phyloP scores from a whole-genome alignment of 2,888 invertebrate genomes.

The Salticus scenicus region DNA sequence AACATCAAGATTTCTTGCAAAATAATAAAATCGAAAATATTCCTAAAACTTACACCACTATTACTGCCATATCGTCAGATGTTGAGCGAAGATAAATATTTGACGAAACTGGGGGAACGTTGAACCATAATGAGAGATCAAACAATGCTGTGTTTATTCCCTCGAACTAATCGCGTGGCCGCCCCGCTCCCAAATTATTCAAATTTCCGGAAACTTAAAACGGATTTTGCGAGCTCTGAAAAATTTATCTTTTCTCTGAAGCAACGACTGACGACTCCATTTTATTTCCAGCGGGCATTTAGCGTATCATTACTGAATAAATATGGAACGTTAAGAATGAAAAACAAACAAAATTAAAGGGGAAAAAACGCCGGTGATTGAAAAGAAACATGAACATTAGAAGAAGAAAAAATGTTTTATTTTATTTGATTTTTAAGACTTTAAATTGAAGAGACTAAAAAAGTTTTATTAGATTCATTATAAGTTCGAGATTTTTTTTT shows the following conservation, averaged over 20 bases:
- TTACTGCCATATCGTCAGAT: too few relatives aligned
- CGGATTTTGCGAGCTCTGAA: slow-evolving; percentile 42
- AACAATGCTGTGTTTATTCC: slow-evolving; percentile 4
- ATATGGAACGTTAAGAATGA: not conserved
- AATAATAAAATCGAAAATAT: too few relatives aligned
- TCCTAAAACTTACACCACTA: too few relatives aligned
- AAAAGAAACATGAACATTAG: too few relatives aligned
- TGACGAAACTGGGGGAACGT: not conserved
- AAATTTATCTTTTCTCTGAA: slow-evolving; percentile 49
- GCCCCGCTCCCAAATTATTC: slow-evolving; percentile 49
- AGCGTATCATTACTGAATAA: not conserved
- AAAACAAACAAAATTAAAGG: not conserved
- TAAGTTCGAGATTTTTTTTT: too few relatives aligned
- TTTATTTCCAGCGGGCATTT: not conserved
- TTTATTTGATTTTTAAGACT: too few relatives aligned
- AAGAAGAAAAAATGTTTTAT: too few relatives aligned
- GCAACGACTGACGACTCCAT: slow-evolving; percentile 51
- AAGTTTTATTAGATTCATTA: too few relatives aligned
- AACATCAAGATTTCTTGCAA: too few relatives aligned
- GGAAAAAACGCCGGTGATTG: not conserved
- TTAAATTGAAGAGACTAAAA: too few relatives aligned
- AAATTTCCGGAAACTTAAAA: slow-evolving; percentile 56
- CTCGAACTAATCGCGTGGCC: slow-evolving; percentile 51
- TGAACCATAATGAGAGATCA: slow-evolving; percentile 17
- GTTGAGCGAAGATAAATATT: not conserved